A percentile compares a stretch with the other conserved stretches of the same genome.
phyloP scores from a whole-genome alignment of 2,113 vertebrate genomes.

The Laterallus jamaicensis region DNA sequence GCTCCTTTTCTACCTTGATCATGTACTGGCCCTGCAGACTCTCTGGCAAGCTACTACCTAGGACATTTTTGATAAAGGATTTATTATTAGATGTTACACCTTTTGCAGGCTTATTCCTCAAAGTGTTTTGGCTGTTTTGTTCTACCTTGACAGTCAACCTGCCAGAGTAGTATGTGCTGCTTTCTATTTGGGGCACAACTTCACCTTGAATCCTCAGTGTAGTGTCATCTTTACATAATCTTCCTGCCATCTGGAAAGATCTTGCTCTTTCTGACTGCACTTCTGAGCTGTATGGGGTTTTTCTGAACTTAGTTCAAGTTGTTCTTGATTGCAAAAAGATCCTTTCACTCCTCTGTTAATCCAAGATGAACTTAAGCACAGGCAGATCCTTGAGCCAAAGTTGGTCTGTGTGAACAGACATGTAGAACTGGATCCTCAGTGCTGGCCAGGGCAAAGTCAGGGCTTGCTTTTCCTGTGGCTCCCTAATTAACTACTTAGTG shows the following conservation, averaged over 20 bases:
- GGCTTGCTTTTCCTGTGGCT: background rate
- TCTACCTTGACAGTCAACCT: background rate
- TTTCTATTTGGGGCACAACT: background rate
- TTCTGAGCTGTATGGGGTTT: background rate
- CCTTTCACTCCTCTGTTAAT: background rate
- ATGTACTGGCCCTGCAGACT: background rate
- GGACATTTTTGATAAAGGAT: background rate
- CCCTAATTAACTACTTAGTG: background rate
- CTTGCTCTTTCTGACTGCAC: background rate
- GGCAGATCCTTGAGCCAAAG: background rate
- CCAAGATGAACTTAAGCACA: background rate
- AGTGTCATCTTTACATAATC: background rate
- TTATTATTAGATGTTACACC: conserved; percentile 1
- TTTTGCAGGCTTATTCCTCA: background rate
- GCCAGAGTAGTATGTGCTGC: fast-evolving
- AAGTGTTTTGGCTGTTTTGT: background rate
- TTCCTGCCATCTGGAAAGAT: background rate
- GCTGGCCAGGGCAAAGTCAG: background rate
- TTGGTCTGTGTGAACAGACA: background rate
- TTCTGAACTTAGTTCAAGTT: background rate
- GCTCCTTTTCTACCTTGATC: background rate
- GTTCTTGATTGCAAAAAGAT: background rate
- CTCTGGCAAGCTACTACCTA: background rate
- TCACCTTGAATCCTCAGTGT: background rate
- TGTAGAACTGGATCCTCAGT: background rate